These are phyloP conservation scores for Mesodorylaimus sp. DNA, from an alignment of 2,888 invertebrate species.

Conservation along the genomic window DNA sequence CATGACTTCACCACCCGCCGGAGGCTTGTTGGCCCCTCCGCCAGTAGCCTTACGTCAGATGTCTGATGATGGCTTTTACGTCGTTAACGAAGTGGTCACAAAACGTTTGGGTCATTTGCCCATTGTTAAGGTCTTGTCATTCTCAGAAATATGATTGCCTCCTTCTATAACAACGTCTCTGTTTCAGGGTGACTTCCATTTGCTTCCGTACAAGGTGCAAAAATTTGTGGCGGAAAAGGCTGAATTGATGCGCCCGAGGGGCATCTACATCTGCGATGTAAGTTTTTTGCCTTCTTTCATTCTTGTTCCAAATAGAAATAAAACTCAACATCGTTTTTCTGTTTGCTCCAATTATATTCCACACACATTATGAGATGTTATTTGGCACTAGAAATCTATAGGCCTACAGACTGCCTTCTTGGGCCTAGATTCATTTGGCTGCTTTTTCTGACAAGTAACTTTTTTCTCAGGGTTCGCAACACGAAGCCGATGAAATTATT, in stretches of 20 bases:
- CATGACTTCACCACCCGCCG: too few species aligned
- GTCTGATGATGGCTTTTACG: constrained; percentile 28
- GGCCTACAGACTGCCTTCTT: too few species aligned
- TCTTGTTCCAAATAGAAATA: too few species aligned
- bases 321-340: too few species aligned
- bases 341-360: too few species aligned
- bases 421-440: too few species aligned
- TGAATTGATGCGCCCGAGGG: constrained; percentile 29
- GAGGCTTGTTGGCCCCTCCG: background rate
- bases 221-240: constrained; percentile 33
- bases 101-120: constrained; percentile 34
- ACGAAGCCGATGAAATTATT: constrained; percentile 31
- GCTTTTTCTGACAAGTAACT: too few species aligned
- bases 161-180: background rate
- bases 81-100: constrained; percentile 33
- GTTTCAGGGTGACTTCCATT: constrained; percentile 32
- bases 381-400: too few species aligned
- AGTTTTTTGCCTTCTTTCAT: too few species aligned
- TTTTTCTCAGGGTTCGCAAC: constrained; percentile 29
- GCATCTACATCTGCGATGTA: constrained; percentile 21
- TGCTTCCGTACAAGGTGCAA: constrained; percentile 32
- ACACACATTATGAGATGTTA: too few species aligned
- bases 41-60: background rate
- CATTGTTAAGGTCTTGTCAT: constrained; percentile 28
- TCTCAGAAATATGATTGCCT: background rate